These are phyloP conservation scores for Pomacea maculata DNA, from an alignment of 1,140 invertebrate species.

Conservation along the genomic window DNA sequence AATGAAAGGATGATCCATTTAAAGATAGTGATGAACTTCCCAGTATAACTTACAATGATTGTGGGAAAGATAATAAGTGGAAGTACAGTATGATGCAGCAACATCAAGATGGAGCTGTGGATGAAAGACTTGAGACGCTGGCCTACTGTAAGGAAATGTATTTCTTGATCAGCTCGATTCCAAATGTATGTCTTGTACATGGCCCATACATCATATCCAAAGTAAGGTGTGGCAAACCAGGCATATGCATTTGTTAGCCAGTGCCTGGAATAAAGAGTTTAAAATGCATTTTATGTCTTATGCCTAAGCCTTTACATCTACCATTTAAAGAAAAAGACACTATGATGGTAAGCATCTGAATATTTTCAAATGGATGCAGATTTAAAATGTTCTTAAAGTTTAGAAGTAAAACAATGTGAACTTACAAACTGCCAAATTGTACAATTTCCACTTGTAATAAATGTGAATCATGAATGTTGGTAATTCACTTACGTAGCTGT, in stretches of 20 bases:
- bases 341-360: no score
- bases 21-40: background rate
- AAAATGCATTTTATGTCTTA: no score
- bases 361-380: no score
- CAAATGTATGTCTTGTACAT: conserved; percentile 57
- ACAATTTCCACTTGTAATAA: no score
- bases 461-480: background rate
- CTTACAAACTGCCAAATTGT: no score
- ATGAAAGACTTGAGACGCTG: conserved; percentile 66
- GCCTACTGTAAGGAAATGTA: conserved; percentile 43
- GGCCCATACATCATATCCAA: conserved; percentile 79
- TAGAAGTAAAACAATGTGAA: no score
- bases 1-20: no score
- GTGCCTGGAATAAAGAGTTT: conserved; percentile 63
- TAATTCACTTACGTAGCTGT: conserved; percentile 39
- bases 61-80: conserved; percentile 47
- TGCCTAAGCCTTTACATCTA: no score
- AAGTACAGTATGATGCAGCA: conserved; percentile 78
- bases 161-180: conserved; percentile 16
- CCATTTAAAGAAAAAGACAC: no score
- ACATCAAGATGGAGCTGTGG: conserved; percentile 73
- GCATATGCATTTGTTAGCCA: conserved; percentile 78
- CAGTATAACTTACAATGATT: conserved; percentile 43
- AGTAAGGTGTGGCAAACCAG: conserved; percentile 80
- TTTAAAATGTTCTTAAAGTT: no score